Evolutionary conservation across 2,113 vertebrate genomes (phyloP).

Genomic region (Embiotoca jacksoni): DNA sequence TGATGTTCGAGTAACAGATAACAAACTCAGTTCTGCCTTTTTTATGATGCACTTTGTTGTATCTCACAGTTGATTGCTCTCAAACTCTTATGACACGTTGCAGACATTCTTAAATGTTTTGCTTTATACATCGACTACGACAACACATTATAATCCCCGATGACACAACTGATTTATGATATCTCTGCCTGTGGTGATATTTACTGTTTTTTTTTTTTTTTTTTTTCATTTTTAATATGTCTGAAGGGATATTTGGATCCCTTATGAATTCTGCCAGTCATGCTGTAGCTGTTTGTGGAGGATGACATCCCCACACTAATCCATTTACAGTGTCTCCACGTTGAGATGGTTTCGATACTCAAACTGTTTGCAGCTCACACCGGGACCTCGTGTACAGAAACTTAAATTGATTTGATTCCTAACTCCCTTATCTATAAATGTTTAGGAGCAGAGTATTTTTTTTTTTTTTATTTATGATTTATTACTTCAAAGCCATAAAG

Average conservation of each 20-base stretch:
- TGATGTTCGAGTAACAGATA: conserved; percentile 31
- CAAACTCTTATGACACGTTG: not conserved
- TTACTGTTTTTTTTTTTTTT: not conserved
- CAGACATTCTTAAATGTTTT: not conserved
- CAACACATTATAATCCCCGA: not conserved
- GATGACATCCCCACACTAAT: conserved; percentile 53
- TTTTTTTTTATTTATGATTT: conserved; percentile 90
- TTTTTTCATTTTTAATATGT: conserved; percentile 8
- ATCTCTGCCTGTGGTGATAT: not conserved
- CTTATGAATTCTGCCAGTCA: conserved; percentile 52
- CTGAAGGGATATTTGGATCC: conserved; percentile 14
- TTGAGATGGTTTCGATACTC: conserved; percentile 82
- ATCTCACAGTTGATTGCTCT: conserved; percentile 7
- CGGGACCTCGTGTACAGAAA: conserved; percentile 79
- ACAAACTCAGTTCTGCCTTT: not conserved
- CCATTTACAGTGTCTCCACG: conserved; percentile 83
- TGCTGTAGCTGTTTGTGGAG: conserved; percentile 18
- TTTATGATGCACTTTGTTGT: not conserved
- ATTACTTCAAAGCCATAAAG: conserved; percentile 86
- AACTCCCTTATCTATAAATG: conserved; percentile 88
- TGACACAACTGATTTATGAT: conserved; percentile 12
- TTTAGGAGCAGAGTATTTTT: conserved; percentile 86
- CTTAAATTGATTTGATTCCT: conserved; percentile 89
- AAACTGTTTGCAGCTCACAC: conserved; percentile 79
- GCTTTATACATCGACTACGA: not conserved